A percentile compares a stretch with the other conserved stretches of the same genome.
These are phyloP conservation scores for Palythoa heliodiscus DNA, from an alignment of 92 coral and sea anemone species.

Conservation along the genomic window DNA sequence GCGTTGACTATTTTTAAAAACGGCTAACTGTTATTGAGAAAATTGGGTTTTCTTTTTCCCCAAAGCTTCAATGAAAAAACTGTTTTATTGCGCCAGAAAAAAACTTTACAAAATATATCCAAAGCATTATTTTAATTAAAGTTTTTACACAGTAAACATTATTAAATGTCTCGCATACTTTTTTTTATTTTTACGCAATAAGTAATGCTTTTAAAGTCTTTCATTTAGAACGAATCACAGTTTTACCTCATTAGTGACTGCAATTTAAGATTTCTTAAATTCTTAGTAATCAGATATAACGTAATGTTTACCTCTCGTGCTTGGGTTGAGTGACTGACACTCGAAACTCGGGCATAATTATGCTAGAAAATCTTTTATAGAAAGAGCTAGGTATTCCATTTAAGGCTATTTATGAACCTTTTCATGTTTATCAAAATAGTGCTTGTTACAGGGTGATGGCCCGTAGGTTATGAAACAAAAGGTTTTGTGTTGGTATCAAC, in stretches of 20 bases:
- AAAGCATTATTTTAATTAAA: too few species aligned
- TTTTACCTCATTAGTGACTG: not conserved
- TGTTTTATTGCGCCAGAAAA: too few species aligned
- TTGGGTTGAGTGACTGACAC: not conserved
- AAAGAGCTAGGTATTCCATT: not conserved
- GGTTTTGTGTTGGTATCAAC: not conserved
- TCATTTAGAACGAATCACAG: not conserved
- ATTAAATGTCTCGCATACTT: not conserved
- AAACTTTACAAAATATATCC: too few species aligned
- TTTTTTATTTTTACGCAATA: too few species aligned
- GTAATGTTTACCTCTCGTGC: not conserved
- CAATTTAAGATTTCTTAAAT: not conserved
- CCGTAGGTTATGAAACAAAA: conserved; percentile 15
- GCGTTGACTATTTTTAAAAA: too few species aligned
- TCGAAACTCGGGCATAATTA: not conserved
- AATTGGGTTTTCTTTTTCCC: too few species aligned
- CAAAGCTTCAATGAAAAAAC: too few species aligned
- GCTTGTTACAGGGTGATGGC: not conserved
- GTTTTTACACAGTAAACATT: not conserved
- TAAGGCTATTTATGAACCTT: not conserved
- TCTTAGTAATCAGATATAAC: not conserved
- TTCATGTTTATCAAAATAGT: not conserved
- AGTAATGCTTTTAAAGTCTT: not conserved
- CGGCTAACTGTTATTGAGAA: too few species aligned
- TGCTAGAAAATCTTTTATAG: not conserved